Base-by-base conservation (phyloP, 2,797 vertebrate species). In the Alectoris magna region DNA sequence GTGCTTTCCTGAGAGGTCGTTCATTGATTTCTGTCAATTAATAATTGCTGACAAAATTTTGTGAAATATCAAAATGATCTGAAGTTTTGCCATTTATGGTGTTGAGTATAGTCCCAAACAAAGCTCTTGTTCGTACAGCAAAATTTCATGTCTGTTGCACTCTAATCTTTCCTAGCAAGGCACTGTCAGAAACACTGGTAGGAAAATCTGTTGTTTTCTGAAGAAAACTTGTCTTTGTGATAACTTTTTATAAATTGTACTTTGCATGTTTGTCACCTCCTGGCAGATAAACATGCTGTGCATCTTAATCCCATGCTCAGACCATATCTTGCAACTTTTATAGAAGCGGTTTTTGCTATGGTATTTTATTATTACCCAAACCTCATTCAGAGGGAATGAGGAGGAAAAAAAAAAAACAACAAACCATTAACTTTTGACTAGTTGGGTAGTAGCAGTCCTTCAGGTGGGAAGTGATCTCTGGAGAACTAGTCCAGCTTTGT, bases 171-270 rank as follows among this genome's bases (percentile, higher is more conserved):
- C 66, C 43, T 51, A 84, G 38, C n/a, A 72, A 59, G 34, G 29
- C 41, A n/a, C 22, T 80, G 7, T 62, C 41, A 77, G 46, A 83
- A 80, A 21, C 64, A 77, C 64, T 91, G 83, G 24, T 23, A 49
- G 46, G 31, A 91, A 73, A 24, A 64, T 41, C n/a, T 74, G 9
- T 73, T 76, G 49, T 88, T 90, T 93, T 21, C 51, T 67, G 63
- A 86, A 44, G 48, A 77, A 63, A 21, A 70, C 13, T 74, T 81
- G 38, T 71, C 48, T 87, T 72, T 71, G 9, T 3, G 4, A 46
- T 58, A 49, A 51, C 14, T 68, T 58, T 48, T 70, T n/a, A 41
- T 62, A 69, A 75, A 72, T 77, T 94, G 34, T 70, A 17, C 39
- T 92, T 80, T n/a, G 34, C n/a, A 10, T 48, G n/a, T 88, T 74